These are phyloP conservation scores for Gobionotothen gibberifrons DNA, from an alignment of 2,797 vertebrate genomes.

Conservation along the genomic window DNA sequence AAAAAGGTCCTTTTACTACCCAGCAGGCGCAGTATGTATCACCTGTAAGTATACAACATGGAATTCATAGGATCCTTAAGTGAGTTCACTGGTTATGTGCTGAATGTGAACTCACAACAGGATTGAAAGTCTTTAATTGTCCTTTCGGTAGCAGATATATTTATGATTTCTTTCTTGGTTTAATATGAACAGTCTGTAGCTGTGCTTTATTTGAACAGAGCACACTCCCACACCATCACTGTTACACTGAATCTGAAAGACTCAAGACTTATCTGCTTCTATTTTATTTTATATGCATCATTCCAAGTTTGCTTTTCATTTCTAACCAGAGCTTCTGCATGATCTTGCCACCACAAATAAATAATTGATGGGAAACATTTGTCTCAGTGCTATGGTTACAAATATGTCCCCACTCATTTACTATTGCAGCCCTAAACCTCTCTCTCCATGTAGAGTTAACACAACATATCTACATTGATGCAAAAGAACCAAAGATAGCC, in stretches of 20 bases:
- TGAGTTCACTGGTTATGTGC: conserved; percentile 36
- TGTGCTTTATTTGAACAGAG: conserved; percentile 58
- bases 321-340: conserved; percentile 69
- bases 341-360: conserved; percentile 79
- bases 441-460: neutral
- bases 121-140: conserved; percentile 16
- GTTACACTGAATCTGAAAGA: conserved; percentile 10
- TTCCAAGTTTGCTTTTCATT: conserved; percentile 47
- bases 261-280: conserved; percentile 28
- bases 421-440: too few relatives aligned
- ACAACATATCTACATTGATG: neutral
- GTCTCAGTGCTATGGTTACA: conserved; percentile 37
- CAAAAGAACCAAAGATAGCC: too few relatives aligned
- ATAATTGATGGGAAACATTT: conserved; percentile 70
- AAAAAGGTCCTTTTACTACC: conserved; percentile 5
- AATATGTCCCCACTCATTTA: neutral
- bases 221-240: conserved; percentile 34
- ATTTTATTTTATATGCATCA: conserved; percentile 41
- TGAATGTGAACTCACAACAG: conserved; percentile 42
- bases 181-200: conserved; percentile 60
- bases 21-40: conserved; percentile 6
- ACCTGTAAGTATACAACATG: conserved; percentile 47
- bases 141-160: conserved; percentile 60
- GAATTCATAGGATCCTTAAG: neutral
- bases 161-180: conserved; percentile 52